phyloP scores from a whole-genome alignment of 1,140 invertebrate genomes.

The Brevipalpus yothersi region DNA sequence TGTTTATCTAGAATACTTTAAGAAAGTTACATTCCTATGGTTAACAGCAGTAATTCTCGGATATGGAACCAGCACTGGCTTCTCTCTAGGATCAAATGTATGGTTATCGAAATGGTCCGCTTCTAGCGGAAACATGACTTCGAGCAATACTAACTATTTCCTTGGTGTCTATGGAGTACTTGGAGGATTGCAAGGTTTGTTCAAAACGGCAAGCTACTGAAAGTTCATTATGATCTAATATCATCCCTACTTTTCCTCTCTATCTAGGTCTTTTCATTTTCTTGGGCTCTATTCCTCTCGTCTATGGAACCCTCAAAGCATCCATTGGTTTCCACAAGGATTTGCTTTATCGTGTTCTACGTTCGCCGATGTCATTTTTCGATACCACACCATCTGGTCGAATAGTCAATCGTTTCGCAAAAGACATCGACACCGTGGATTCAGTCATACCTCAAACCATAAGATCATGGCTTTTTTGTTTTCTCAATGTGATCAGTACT shows the following conservation, averaged over 20 bases:
- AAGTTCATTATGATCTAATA: background rate
- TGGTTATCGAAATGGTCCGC: constrained; percentile 21
- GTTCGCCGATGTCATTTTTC: constrained; percentile 22
- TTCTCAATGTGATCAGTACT: constrained; percentile 50
- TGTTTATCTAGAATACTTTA: constrained; percentile 3
- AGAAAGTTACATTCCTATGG: background rate
- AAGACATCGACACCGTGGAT: constrained; percentile 24
- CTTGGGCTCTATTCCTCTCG: background rate
- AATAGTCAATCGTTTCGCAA: constrained; percentile 25
- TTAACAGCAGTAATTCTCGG: background rate
- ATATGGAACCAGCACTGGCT: constrained; percentile 10
- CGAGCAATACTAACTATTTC: too few relatives aligned
- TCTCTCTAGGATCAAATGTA: constrained; percentile 17
- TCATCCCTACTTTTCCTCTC: background rate
- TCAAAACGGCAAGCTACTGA: background rate
- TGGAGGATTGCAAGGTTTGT: background rate
- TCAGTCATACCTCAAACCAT: constrained; percentile 20
- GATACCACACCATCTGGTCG: constrained; percentile 29
- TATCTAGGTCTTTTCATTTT: background rate
- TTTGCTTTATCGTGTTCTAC: constrained; percentile 17
- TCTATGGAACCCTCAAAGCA: constrained; percentile 1
- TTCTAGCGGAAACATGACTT: too few relatives aligned
- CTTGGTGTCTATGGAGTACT: background rate
- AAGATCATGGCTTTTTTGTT: constrained; percentile 18
- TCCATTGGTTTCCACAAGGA: constrained; percentile 11